Percentiles rank a stretch among this genome's conserved stretches.
Evolutionary conservation across 2,797 vertebrate genomes (phyloP).

Genomic region (Falco novaeseelandiae): DNA sequence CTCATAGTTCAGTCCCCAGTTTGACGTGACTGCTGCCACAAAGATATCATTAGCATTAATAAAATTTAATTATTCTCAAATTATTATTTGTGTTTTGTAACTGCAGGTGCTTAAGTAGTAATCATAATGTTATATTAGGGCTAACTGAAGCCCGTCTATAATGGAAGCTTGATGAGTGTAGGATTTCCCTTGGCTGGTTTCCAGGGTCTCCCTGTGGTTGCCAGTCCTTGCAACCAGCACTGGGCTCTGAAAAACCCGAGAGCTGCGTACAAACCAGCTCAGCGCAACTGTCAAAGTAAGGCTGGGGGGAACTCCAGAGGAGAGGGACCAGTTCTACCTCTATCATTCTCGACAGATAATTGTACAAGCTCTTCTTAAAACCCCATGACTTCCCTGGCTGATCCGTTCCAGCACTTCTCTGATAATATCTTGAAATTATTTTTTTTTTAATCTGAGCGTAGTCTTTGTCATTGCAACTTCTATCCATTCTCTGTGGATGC

Average conservation of each 20-base stretch:
- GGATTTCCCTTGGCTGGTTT: neutral
- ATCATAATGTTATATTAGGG: neutral
- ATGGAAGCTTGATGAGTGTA: neutral
- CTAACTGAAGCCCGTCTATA: neutral
- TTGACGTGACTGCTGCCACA: neutral
- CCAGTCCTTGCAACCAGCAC: neutral
- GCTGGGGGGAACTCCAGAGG: neutral
- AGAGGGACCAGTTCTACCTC: neutral
- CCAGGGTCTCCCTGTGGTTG: neutral
- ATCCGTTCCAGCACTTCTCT: neutral
- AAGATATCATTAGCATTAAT: neutral
- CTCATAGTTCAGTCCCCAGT: neutral
- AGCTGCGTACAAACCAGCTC: neutral
- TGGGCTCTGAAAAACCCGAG: neutral
- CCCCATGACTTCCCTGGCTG: neutral
- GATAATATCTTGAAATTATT: neutral
- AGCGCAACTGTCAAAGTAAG: neutral
- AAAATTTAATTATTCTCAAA: neutral
- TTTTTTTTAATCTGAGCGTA: neutral
- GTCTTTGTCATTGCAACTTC: neutral
- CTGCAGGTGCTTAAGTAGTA: neutral
- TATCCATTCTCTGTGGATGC: fast-evolving
- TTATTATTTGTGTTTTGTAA: neutral
- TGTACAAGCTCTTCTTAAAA: neutral
- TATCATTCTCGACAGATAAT: neutral